Evolutionary conservation across 2,888 invertebrate genomes (phyloP), one percentile per base, ranked within the genome.

Genomic region (Lasioglossum marginatum): DNA sequence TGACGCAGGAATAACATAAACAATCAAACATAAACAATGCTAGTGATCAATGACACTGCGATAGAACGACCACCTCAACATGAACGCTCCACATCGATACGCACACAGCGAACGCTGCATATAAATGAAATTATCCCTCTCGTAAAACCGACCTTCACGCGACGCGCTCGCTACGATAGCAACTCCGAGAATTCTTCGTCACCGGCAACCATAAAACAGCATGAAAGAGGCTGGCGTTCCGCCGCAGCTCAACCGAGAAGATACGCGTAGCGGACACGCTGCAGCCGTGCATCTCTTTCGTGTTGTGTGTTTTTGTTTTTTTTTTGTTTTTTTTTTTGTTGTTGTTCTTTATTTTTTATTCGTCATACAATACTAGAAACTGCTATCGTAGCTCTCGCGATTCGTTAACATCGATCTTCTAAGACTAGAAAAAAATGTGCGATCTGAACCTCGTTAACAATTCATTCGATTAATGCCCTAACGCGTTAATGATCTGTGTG

Each of bases 291-390:
- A 40, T 14, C 40, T 87, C 81, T 80, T 73, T 87, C 85, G 88
- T 89, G 86, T 90, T 76, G 78, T 91, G 91, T 92, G 91, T 93
- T 87, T 92, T 86, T 91, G 91, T 88, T 91, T 91, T 91, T 91
- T 82, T 85, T 73, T 82, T 85, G 89, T 88, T 85, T 87, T 79
- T 86, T 89, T 85, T 90, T 88, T 86, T 87, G 70, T 88, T 63
- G 27, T 63, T 63, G 60, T 31, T 63, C 63, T 63, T 86, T 86
- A 86, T 86, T 87, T 88, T 57, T 84, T 89, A 88, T 87, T 87
- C 85, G 37, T 83, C 84, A 89, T 92, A 91, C 90, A 89, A 89
- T 88, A 84, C 87, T 85, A 90, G 81, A 80, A 86, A 73, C 40
- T 75, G 74, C 40, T 77, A 85, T 84, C 72, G 76, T 79, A 60